These are phyloP conservation scores for Mycalesis mineus DNA, from an alignment of 2,888 invertebrate genomes.

Conservation along the genomic window DNA sequence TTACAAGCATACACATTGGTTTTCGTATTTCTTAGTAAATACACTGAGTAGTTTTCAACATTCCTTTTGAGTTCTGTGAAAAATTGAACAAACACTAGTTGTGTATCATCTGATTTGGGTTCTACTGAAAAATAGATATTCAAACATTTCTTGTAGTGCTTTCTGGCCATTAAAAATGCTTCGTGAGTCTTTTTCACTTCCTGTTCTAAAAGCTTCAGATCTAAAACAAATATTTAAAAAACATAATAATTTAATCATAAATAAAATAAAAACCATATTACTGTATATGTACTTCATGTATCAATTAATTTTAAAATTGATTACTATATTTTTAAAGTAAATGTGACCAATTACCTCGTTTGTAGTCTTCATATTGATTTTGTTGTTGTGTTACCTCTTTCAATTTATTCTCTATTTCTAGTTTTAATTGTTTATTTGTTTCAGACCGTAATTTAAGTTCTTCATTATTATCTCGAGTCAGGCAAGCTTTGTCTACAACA, in stretches of 20 bases:
- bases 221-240: constrained; percentile 36
- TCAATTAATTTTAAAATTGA: too few relatives aligned
- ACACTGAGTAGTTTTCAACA: constrained; percentile 56
- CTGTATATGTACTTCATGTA: too few relatives aligned
- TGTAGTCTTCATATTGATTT: constrained; percentile 52
- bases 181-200: constrained; percentile 71
- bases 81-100: constrained; percentile 61
- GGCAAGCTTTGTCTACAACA: constrained; percentile 34
- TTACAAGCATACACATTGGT: constrained; percentile 56
- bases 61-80: constrained; percentile 66
- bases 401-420: constrained; percentile 50
- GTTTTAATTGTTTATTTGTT: constrained; percentile 50
- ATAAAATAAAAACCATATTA: too few relatives aligned
- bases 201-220: constrained; percentile 57
- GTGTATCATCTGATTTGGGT: constrained; percentile 43
- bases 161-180: constrained; percentile 69
- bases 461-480: constrained; percentile 45
- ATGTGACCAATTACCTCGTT: constrained; percentile 47
- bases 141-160: constrained; percentile 63
- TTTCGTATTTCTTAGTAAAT: constrained; percentile 46
- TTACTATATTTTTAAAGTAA: not conserved
- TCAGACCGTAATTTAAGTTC: constrained; percentile 49
- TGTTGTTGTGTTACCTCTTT: constrained; percentile 42
- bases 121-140: constrained; percentile 66
- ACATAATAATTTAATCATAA: too few relatives aligned